Base-by-base conservation (phyloP, 2,113 vertebrate species). In the Odontesthes bonariensis region DNA sequence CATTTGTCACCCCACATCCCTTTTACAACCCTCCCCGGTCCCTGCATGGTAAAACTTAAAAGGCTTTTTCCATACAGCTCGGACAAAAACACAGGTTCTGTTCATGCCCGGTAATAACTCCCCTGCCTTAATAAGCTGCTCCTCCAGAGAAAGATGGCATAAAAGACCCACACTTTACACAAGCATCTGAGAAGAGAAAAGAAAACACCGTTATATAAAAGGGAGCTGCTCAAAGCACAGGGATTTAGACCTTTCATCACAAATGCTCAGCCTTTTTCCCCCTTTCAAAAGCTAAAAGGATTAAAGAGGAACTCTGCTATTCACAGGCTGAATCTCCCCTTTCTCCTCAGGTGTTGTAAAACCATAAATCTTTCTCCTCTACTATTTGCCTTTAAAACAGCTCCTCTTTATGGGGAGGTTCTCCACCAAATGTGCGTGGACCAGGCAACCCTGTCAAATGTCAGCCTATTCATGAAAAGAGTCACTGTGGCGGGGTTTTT, bases 281-380 rank as follows among this genome's bases (percentile, higher is more conserved):
- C 82, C 79, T 85, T 86, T 93, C 82, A 84, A 83, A 81, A 89
- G 79, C 62, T 56, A 72, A 75, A 87, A 88, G 86, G 88, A 83
- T 87, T 94, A 86, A 95, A 94, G 87, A 68, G 84, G 86, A 91
- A 90, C 87, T 79, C 77, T 65, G 79, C 84, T 88, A 91, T 95
- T 95, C 88, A 93, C 77, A 68, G 35, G 80, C 64, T 44, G 79
- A 31, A 86, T 73, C 87, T 77, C 72, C 38, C 75, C 79, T 92
- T 90, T 89, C 91, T 90, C 85, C 75, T 89, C 88, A 76, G 67
- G 81, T 90, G 94, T 91, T 91, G 88, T 91, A 94, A 95, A 96
- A 91, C 70, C 86, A 94, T 94, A 96, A 94, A 95, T 93, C 87
- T 93, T 70, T 47, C 86, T 65, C 65, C 81, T 69, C 77, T 61